These are phyloP conservation scores for Aelia acuminata DNA, from an alignment of 2,888 invertebrate species.

Conservation along the genomic window DNA sequence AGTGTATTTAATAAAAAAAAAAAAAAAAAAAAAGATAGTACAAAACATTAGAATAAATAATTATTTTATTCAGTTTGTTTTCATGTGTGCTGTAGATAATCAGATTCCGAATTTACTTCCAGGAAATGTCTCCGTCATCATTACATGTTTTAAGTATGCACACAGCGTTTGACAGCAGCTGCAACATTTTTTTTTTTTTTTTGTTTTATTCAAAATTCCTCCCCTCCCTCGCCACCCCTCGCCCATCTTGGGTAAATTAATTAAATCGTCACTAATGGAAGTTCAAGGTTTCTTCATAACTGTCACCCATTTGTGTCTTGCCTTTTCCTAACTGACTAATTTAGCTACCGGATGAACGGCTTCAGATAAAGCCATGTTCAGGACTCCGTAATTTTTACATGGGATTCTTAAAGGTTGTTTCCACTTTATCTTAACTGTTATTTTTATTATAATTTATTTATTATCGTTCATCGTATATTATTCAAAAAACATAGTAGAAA, in stretches of 20 bases:
- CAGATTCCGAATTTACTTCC: background rate
- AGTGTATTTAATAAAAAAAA: background rate
- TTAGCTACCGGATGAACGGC: background rate
- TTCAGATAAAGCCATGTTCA: background rate
- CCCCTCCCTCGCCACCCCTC: background rate
- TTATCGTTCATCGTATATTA: background rate
- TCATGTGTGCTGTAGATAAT: too few species aligned
- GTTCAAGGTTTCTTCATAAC: background rate
- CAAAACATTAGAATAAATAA: background rate
- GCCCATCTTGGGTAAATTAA: background rate
- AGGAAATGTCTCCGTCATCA: background rate
- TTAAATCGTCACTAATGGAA: background rate
- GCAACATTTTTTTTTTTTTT: background rate
- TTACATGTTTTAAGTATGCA: background rate
- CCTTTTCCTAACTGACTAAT: background rate
- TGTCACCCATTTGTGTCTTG: background rate
- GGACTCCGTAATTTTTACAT: background rate
- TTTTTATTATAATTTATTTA: background rate
- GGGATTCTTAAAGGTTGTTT: background rate
- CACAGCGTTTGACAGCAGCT: background rate
- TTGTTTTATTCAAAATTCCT: background rate
- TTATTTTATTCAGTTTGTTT: background rate
- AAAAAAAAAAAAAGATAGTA: too few species aligned
- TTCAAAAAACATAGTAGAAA: background rate
- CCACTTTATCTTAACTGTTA: background rate